Conservation (phyloP, 2,113 vertebrate genomes). For the Malurus melanocephalus region DNA sequence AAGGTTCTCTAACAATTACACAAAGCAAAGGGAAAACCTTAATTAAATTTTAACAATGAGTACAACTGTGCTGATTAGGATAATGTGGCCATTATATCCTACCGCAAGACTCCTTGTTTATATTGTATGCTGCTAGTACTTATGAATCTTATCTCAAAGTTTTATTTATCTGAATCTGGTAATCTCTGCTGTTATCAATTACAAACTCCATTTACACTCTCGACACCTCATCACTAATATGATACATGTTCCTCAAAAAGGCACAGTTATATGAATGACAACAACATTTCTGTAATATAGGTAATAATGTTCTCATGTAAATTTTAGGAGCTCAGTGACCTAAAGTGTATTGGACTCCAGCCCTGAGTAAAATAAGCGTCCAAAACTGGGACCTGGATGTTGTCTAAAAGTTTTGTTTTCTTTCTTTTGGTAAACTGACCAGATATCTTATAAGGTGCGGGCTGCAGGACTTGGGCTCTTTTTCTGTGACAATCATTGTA, state of each 20-base stretch:
- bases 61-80: not conserved
- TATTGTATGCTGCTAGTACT: not conserved
- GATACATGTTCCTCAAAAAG: not conserved
- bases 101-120: not conserved
- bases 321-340: not conserved
- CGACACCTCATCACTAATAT: not conserved
- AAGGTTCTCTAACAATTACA: conserved; percentile 18
- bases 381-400: not conserved
- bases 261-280: not conserved
- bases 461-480: not conserved
- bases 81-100: conserved; percentile 22
- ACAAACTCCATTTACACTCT: not conserved
- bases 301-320: not conserved
- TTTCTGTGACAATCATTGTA: not conserved
- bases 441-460: not conserved
- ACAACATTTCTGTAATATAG: not conserved
- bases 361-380: not conserved
- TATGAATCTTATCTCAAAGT: not conserved
- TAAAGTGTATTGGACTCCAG: not conserved
- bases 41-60: conserved; percentile 32
- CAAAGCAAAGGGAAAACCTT: conserved; percentile 27
- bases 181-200: conserved; percentile 1
- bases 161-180: conserved; percentile 2
- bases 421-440: not conserved
- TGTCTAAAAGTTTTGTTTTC: not conserved